A percentile compares a stretch with the other conserved stretches of the same genome.
Evolutionary conservation across 2,113 vertebrate species (phyloP).

Genomic region (Garra rufa): DNA sequence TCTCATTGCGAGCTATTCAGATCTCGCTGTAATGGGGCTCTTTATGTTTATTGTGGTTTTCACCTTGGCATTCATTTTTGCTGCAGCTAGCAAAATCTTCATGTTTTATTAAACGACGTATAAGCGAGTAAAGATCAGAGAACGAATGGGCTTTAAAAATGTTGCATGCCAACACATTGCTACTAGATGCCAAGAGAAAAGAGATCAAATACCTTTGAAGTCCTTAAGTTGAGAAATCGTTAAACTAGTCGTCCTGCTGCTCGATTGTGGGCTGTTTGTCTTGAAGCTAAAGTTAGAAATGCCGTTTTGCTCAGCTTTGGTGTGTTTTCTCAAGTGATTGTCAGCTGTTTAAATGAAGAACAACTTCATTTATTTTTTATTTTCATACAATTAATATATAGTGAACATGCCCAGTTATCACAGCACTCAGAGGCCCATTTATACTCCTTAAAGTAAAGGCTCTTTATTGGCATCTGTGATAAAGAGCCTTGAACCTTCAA

Average conservation of each 20-base stretch:
- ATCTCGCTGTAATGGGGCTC: slow-evolving; percentile 55
- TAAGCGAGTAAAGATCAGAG: slow-evolving; percentile 70
- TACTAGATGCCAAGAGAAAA: slow-evolving; percentile 67
- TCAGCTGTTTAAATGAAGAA: not conserved
- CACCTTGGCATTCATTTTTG: slow-evolving; percentile 66
- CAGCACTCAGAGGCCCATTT: not conserved
- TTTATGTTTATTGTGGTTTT: slow-evolving; percentile 64
- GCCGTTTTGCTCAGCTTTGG: slow-evolving; percentile 17
- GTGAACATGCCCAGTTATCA: not conserved
- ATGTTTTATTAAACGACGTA: slow-evolving; percentile 73
- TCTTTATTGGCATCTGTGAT: no score
- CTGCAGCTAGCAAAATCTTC: slow-evolving; percentile 62
- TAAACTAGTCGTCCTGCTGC: slow-evolving; percentile 63
- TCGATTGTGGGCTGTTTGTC: slow-evolving; percentile 61
- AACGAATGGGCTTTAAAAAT: slow-evolving; percentile 62
- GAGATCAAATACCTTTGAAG: slow-evolving; percentile 75
- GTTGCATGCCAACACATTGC: slow-evolving; percentile 69
- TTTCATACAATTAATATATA: not conserved
- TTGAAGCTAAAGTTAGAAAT: slow-evolving; percentile 48
- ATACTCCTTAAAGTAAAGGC: not conserved
- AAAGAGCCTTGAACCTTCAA: no score
- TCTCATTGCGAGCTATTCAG: slow-evolving; percentile 28
- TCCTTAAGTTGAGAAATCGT: slow-evolving; percentile 65
- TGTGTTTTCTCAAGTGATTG: not conserved
- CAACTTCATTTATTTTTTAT: not conserved